A percentile compares a stretch with the other conserved stretches of the same genome.
Conservation (phyloP, 2,113 vertebrate genomes). For the Paraplagusia blochii region DNA sequence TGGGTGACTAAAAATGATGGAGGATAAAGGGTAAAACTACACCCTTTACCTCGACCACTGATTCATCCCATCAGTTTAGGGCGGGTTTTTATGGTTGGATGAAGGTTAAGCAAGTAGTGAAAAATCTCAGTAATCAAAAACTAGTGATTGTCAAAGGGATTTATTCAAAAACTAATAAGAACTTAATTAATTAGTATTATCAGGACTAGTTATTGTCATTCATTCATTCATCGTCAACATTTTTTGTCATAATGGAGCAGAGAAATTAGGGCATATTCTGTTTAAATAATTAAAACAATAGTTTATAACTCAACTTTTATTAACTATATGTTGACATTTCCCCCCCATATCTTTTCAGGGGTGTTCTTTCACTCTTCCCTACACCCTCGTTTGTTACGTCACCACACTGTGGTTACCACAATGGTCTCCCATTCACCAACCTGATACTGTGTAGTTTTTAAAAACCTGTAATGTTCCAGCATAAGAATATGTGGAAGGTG, state of each 20-base stretch:
- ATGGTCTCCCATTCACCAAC: slow-evolving; percentile 23
- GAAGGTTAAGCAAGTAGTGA: neutral
- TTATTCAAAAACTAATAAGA: neutral
- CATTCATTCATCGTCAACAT: no score
- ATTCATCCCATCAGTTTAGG: neutral
- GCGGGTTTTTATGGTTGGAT: neutral
- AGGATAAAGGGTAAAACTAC: neutral
- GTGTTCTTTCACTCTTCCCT: slow-evolving; percentile 4
- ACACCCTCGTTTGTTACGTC: slow-evolving; percentile 10
- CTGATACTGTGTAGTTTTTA: slow-evolving; percentile 22
- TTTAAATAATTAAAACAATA: no score
- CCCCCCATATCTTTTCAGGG: neutral
- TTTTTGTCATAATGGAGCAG: no score
- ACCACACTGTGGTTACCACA: slow-evolving; percentile 21
- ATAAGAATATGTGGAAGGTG: neutral
- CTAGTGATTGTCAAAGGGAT: slow-evolving; percentile 25
- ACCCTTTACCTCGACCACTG: neutral
- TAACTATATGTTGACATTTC: no score
- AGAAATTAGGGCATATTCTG: no score
- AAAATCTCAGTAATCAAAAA: slow-evolving; percentile 1
- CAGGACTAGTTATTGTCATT: no score
- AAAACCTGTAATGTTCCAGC: slow-evolving; percentile 11
- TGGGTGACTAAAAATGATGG: neutral
- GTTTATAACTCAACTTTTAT: no score
- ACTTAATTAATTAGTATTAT: neutral